A percentile compares a stretch with the other conserved stretches of the same genome.
These are phyloP conservation scores for Marcusenius ussheri DNA, from an alignment of 2,113 vertebrate species.

Conservation along the genomic window DNA sequence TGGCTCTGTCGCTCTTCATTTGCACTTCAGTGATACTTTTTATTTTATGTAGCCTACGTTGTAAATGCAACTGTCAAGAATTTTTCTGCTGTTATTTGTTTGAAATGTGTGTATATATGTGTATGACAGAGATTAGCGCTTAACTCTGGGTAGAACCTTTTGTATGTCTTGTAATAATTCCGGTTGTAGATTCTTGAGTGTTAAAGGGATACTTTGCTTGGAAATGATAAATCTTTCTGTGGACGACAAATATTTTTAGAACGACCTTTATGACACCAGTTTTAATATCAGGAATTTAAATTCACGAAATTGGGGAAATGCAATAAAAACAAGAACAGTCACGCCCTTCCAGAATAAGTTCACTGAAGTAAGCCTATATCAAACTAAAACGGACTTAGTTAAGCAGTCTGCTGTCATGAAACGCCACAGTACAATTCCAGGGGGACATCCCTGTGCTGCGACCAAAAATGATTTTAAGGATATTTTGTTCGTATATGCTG, in stretches of 20 bases:
- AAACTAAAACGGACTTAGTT: neutral
- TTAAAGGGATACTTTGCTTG: slow-evolving; percentile 62
- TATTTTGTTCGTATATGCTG: slow-evolving; percentile 40
- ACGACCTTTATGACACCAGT: neutral
- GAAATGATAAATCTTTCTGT: slow-evolving; percentile 13
- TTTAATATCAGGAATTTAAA: neutral
- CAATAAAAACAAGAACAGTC: neutral
- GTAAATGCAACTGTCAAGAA: slow-evolving; percentile 45
- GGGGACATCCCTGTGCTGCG: slow-evolving; percentile 74
- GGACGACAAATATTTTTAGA: neutral
- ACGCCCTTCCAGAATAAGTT: neutral
- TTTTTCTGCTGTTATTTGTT: slow-evolving; percentile 29
- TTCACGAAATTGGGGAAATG: neutral
- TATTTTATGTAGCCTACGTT: slow-evolving; percentile 60
- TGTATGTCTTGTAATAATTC: slow-evolving; percentile 54
- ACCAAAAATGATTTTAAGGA: slow-evolving; percentile 69
- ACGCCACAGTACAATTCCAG: slow-evolving; percentile 47
- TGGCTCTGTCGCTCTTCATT: slow-evolving; percentile 61
- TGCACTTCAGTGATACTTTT: slow-evolving; percentile 67
- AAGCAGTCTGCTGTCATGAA: neutral
- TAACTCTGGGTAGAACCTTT: slow-evolving; percentile 44
- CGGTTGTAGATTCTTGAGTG: slow-evolving; percentile 53
- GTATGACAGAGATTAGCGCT: slow-evolving; percentile 77
- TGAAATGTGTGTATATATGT: slow-evolving; percentile 32
- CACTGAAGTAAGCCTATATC: neutral